Evolutionary conservation across 1,140 invertebrate species (phyloP).

Genomic region (Odontomachus brunneus): DNA sequence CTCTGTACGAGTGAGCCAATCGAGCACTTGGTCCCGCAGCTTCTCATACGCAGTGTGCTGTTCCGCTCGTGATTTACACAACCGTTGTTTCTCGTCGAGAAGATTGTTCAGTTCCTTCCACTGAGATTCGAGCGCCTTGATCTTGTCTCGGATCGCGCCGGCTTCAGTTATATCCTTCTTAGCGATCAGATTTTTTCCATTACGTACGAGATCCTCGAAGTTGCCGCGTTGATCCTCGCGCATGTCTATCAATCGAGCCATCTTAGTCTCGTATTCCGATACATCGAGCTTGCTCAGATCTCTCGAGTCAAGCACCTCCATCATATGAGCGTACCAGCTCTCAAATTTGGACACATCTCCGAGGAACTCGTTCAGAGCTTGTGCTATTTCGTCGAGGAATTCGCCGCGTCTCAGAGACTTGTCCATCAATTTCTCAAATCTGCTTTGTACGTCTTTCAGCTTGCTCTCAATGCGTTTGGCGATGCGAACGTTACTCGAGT

Average conservation of each 20-base stretch:
- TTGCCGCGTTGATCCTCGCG: slow-evolving; percentile 87
- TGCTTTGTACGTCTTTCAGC: slow-evolving; percentile 92
- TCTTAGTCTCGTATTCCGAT: slow-evolving; percentile 89
- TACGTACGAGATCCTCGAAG: slow-evolving; percentile 92
- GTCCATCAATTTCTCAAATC: slow-evolving; percentile 94
- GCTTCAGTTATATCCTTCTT: slow-evolving; percentile 97
- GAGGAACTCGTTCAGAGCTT: slow-evolving; percentile 90
- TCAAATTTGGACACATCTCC: slow-evolving; percentile 89
- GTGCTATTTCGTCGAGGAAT: slow-evolving; percentile 93
- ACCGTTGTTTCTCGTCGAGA: slow-evolving; percentile 93
- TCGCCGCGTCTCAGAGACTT: slow-evolving; percentile 91
- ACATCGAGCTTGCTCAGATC: slow-evolving; percentile 89
- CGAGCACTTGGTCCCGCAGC: slow-evolving; percentile 92
- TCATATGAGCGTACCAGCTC: slow-evolving; percentile 89
- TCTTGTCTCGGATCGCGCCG: slow-evolving; percentile 92
- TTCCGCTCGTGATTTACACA: slow-evolving; percentile 93
- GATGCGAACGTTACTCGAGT: slow-evolving; percentile 93
- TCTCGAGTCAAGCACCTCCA: slow-evolving; percentile 91
- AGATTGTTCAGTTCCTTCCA: slow-evolving; percentile 94
- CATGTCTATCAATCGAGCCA: slow-evolving; percentile 86
- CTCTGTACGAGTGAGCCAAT: slow-evolving; percentile 94
- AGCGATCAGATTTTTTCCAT: slow-evolving; percentile 93
- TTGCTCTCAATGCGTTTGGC: slow-evolving; percentile 96
- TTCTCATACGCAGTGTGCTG: slow-evolving; percentile 94
- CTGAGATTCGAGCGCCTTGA: slow-evolving; percentile 94